Evolutionary conservation across 2,888 invertebrate species (phyloP).

Genomic region (Heliconius cydno): DNA sequence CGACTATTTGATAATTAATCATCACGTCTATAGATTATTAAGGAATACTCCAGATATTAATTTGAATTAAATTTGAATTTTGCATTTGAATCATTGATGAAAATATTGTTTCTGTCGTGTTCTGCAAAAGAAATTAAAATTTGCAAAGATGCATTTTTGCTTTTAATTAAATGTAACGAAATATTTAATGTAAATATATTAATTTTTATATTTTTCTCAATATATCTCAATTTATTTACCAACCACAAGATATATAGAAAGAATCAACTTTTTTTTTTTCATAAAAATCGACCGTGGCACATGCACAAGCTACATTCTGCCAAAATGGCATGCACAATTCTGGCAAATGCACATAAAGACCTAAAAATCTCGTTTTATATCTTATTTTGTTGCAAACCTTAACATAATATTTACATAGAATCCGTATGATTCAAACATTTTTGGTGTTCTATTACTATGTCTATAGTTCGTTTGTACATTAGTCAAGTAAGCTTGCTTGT

Average conservation of each 20-base stretch:
- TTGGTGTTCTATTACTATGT: slow-evolving; percentile 46
- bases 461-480: slow-evolving; percentile 35
- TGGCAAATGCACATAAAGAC: slow-evolving; percentile 33
- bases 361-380: slow-evolving; percentile 46
- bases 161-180: too few species aligned
- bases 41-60: background rate
- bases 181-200: too few species aligned
- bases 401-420: slow-evolving; percentile 48
- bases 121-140: background rate
- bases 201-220: too few species aligned
- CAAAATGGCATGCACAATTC: slow-evolving; percentile 31
- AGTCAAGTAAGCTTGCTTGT: slow-evolving; percentile 25
- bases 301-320: slow-evolving; percentile 26
- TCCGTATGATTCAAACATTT: slow-evolving; percentile 45
- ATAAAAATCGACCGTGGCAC: slow-evolving; percentile 16
- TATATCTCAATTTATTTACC: too few species aligned
- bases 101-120: background rate
- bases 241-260: background rate
- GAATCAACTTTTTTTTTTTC: background rate
- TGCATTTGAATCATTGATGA: background rate
- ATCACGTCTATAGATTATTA: background rate
- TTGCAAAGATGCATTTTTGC: too few species aligned
- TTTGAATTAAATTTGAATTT: too few species aligned
- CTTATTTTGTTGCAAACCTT: slow-evolving; percentile 44
- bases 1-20: background rate